phyloP scores from a whole-genome alignment of 2,888 invertebrate genomes.

The Clistopyga incitator region DNA sequence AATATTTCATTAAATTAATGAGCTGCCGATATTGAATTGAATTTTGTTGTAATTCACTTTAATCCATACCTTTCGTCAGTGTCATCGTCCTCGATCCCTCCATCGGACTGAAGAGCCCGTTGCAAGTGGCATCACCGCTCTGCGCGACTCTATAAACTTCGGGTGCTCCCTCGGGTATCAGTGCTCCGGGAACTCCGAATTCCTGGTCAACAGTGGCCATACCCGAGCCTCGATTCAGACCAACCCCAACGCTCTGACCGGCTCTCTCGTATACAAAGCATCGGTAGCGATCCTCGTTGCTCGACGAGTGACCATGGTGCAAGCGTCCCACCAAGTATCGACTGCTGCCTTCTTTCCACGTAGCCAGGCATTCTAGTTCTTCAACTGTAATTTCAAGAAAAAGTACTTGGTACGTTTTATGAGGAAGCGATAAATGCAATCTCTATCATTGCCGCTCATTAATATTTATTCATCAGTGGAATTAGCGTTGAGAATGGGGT shows the following conservation, averaged over 20 bases:
- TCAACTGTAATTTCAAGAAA: constrained; percentile 89
- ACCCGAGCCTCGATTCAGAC: constrained; percentile 77
- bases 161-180: constrained; percentile 79
- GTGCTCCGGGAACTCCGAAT: constrained; percentile 76
- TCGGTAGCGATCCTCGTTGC: constrained; percentile 96
- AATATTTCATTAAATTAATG: background rate
- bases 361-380: constrained; percentile 95
- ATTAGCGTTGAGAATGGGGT: background rate
- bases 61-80: constrained; percentile 89
- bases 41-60: background rate
- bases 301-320: constrained; percentile 94
- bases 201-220: constrained; percentile 81
- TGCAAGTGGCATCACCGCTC: constrained; percentile 97
- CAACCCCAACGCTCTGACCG: constrained; percentile 78
- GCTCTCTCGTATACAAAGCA: constrained; percentile 98
- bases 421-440: no score
- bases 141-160: constrained; percentile 92
- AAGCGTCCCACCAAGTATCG: constrained; percentile 96
- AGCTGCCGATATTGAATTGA: background rate
- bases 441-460: background rate
- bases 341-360: constrained; percentile 97
- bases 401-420: no score
- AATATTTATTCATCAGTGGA: constrained; percentile 9
- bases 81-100: constrained; percentile 95
- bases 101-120: constrained; percentile 95